Percentiles rank a stretch among this genome's conserved stretches.
These are phyloP conservation scores for Lordiphosa stackelbergi DNA, from an alignment of 1,140 invertebrate species.

Conservation along the genomic window DNA sequence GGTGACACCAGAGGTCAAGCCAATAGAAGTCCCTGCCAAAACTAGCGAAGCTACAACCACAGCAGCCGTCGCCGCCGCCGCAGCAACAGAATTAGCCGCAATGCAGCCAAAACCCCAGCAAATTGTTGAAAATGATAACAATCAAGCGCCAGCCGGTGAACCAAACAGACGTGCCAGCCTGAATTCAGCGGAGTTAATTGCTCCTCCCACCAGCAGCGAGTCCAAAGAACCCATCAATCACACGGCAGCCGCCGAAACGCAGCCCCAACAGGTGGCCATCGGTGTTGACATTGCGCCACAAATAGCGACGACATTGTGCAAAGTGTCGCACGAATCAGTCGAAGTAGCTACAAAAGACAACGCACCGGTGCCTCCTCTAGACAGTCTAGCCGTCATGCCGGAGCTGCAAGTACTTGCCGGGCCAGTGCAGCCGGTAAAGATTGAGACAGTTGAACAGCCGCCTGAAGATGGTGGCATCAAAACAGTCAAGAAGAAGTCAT, in stretches of 20 bases:
- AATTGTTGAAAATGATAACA: conserved; percentile 44
- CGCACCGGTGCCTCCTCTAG: conserved; percentile 35
- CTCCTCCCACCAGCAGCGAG: conserved; percentile 44
- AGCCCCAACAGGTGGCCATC: conserved; percentile 54
- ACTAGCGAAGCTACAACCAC: conserved; percentile 9
- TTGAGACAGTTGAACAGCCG: conserved; percentile 56
- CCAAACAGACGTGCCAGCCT: conserved; percentile 52
- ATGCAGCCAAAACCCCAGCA: conserved; percentile 26
- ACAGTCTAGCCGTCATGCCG: conserved; percentile 65
- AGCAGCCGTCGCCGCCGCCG: conserved; percentile 1
- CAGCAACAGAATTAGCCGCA: conserved; percentile 14
- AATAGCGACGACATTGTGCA: conserved; percentile 66
- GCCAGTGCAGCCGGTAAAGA: conserved; percentile 68
- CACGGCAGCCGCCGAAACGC: conserved; percentile 15
- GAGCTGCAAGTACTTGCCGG: conserved; percentile 67
- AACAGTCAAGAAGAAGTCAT: conserved; percentile 41
- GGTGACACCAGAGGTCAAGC: conserved; percentile 48
- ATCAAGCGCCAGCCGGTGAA: conserved; percentile 48
- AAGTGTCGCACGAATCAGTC: conserved; percentile 47
- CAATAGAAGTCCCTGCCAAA: conserved; percentile 45
- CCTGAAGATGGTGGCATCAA: conserved; percentile 37
- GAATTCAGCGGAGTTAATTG: conserved; percentile 57
- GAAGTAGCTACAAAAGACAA: conserved; percentile 61
- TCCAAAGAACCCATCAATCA: conserved; percentile 68
- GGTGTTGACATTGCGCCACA: conserved; percentile 64